Percentiles rank a stretch among this genome's conserved stretches.
These are phyloP conservation scores for Natrix natrix DNA, from an alignment of 2,797 vertebrate genomes.

Conservation along the genomic window DNA sequence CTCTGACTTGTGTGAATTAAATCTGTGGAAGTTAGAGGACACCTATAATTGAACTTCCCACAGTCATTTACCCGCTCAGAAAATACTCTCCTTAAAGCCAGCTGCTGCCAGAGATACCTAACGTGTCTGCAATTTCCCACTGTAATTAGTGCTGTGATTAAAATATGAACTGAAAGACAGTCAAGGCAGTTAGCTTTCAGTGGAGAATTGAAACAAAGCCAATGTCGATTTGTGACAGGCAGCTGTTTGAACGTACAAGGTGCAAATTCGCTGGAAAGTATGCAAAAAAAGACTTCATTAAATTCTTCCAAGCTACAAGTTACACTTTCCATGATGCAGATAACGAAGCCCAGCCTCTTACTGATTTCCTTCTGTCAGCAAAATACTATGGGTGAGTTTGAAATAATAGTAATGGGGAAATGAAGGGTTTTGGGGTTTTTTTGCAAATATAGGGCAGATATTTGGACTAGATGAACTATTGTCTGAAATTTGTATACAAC, in stretches of 20 bases:
- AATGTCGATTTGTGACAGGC: neutral
- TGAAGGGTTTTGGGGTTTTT: neutral
- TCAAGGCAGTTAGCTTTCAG: neutral
- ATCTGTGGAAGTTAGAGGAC: conserved; percentile 28
- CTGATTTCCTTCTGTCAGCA: neutral
- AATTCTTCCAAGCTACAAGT: neutral
- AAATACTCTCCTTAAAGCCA: conserved; percentile 24
- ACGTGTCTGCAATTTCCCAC: conserved; percentile 16
- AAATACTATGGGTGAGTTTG: neutral
- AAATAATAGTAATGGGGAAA: neutral
- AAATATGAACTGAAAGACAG: conserved; percentile 22
- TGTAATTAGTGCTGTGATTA: conserved; percentile 35
- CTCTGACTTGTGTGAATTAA: conserved; percentile 30
- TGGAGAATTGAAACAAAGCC: conserved; percentile 16
- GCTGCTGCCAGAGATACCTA: conserved; percentile 23
- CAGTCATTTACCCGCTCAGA: conserved; percentile 26
- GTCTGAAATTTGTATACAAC: no score
- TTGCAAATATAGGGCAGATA: no score
- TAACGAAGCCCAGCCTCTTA: neutral
- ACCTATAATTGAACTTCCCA: conserved; percentile 30
- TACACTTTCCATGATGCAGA: neutral
- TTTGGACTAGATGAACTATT: neutral
- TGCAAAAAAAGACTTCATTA: neutral
- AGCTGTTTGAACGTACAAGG: neutral
- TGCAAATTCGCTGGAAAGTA: neutral